Base-by-base conservation (phyloP, 2,888 invertebrate species). In the Cecidostiba fungosa region DNA sequence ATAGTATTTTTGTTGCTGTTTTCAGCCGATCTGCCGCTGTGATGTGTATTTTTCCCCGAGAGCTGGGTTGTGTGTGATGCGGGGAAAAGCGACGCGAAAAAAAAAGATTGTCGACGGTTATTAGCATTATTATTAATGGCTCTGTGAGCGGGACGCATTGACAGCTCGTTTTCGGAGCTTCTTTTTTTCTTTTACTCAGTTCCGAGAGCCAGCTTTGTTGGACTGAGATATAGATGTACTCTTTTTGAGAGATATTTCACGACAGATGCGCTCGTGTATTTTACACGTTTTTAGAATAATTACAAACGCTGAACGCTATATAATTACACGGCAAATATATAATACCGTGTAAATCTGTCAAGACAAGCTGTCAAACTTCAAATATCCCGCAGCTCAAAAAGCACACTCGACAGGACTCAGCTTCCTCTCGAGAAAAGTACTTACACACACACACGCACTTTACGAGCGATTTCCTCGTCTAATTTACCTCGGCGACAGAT, bases 101-200 rank as follows among this genome's bases (percentile, higher is more conserved):
- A 32, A 59, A 32, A 77, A 80, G 59, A 86, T 89, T 90, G 90
- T 90, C 91, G 90, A 78, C 82, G 59, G 91, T 92, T 92, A 92
- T 92, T 92, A 92, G 91, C 89, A 90, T 92, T 92, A 92, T 92
- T 92, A 92, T 92, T 92, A 92, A 92, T 92, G 90, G 89, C 90
- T 77, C 90, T 79, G 29, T 66, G 32, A 0, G 43, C 2, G 84
- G 73, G 29, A n/a, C n/a, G 89, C 89, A 90, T 90, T 91, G 91
- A 91, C 80, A 76, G 84, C 66, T 78, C 32, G 66, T 23, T 69
- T 69, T 54, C 36, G 12, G n/a, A n/a, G 8, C n/a, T 59, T 19
- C n/a, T 54, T 1, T 54, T 19, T 19, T 54, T 54, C 3, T 54
- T n/a, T 54, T 3, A 4, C 19, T 3, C 1, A 50, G 47, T 50